A percentile compares a stretch with the other conserved stretches of the same genome.
Conservation (phyloP, 2,888 invertebrate genomes). For the Gari tellinella region DNA sequence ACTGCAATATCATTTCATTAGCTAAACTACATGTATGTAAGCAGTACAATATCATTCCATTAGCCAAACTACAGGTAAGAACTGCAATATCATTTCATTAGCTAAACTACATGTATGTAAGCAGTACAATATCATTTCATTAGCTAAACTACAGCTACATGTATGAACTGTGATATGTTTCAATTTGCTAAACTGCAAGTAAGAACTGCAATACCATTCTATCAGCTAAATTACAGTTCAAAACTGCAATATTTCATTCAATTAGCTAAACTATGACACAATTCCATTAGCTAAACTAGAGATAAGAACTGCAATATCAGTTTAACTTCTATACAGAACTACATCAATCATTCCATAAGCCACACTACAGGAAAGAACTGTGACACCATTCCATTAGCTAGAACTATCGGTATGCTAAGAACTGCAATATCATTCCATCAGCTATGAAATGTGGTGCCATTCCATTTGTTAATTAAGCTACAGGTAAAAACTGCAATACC, state of each 20-base stretch:
- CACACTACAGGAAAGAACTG: not conserved
- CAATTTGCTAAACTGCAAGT: not conserved
- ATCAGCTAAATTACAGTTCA: conserved; percentile 81
- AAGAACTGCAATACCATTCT: not conserved
- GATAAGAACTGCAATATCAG: conserved; percentile 84
- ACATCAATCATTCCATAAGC: no score
- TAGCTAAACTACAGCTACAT: conserved; percentile 3
- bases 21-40: no score
- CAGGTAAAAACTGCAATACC: not conserved
- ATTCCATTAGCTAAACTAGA: conserved; percentile 98
- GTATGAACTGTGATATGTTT: not conserved
- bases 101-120: conserved; percentile 95
- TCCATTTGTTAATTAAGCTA: no score
- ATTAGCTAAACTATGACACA: conserved; percentile 97
- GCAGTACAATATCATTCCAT: no score
- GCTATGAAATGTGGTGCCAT: not conserved
- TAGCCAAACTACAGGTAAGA: no score
- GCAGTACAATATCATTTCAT: not conserved
- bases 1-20: no score
- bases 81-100: conserved; percentile 99
- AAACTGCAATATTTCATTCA: conserved; percentile 99
- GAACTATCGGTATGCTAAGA: not conserved
- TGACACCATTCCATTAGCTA: not conserved
- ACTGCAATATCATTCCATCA: not conserved
- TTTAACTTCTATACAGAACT: no score